Percentiles rank a stretch among this genome's conserved stretches.
Conservation (phyloP, 2,797 vertebrate species). For the Micrastur ruficollis region DNA sequence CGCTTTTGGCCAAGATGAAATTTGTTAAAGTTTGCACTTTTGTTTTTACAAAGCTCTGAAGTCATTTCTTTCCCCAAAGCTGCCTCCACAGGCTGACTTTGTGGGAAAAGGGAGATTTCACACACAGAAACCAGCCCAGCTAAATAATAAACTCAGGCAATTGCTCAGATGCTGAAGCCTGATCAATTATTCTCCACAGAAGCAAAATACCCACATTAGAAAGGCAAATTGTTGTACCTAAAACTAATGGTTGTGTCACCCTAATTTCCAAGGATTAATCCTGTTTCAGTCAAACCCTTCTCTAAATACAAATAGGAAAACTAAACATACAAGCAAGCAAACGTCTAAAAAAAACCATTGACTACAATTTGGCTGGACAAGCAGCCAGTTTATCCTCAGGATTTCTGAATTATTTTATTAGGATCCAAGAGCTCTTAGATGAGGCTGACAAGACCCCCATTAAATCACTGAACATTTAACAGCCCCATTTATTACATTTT, state of each 20-base stretch:
- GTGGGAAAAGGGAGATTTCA: constrained; percentile 48
- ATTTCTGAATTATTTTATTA: constrained; percentile 9
- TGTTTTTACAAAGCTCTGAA: constrained; percentile 65
- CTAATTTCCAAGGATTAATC: not conserved
- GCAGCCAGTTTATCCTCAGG: not conserved
- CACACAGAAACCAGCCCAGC: not conserved
- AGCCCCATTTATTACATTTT: not conserved
- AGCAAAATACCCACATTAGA: constrained; percentile 2
- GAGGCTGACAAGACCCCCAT: not conserved
- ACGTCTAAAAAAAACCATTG: not conserved
- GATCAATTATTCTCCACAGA: not conserved
- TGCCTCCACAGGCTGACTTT: constrained; percentile 35
- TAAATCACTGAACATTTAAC: constrained; percentile 15
- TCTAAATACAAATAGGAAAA: not conserved
- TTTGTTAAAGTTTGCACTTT: constrained; percentile 66
- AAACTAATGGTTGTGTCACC: not conserved
- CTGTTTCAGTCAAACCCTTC: not conserved
- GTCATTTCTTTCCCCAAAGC: constrained; percentile 67
- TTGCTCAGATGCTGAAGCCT: not conserved
- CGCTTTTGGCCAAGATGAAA: constrained; percentile 60
- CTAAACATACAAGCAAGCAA: not conserved
- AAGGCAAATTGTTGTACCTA: not conserved
- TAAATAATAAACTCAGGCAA: not conserved
- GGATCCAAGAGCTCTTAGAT: not conserved
- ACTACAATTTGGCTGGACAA: not conserved